Percentiles rank a stretch among this genome's conserved stretches.
Evolutionary conservation across 2,797 vertebrate species (phyloP).

Genomic region (Jordanella pulchra): DNA sequence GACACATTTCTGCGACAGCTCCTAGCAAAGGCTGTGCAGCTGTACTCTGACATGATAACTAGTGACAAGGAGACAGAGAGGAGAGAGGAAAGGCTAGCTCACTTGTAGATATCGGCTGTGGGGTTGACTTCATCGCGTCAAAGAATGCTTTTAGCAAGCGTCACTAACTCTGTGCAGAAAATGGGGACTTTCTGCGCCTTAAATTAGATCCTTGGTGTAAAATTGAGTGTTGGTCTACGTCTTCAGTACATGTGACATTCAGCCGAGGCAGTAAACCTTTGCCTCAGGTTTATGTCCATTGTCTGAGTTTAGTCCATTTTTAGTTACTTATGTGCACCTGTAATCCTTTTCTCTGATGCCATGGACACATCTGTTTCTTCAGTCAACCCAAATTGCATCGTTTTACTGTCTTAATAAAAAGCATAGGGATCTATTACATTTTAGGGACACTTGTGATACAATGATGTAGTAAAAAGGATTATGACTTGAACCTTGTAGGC

Average conservation of each 20-base stretch:
- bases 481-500: conserved; percentile 12
- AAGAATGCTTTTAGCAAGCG: conserved; percentile 44
- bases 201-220: conserved; percentile 31
- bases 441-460: conserved; percentile 49
- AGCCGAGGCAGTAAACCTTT: conserved; percentile 37
- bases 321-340: conserved; percentile 47
- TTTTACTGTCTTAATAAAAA: conserved; percentile 63
- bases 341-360: conserved; percentile 36
- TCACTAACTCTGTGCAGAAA: conserved; percentile 37
- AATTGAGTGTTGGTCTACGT: conserved; percentile 10
- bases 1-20: conserved; percentile 74
- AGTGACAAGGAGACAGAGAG: conserved; percentile 70
- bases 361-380: conserved; percentile 13
- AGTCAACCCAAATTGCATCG: conserved; percentile 40
- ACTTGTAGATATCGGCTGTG: conserved; percentile 66
- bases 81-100: conserved; percentile 65
- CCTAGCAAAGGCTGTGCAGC: conserved; percentile 58
- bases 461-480: conserved; percentile 15
- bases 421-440: conserved; percentile 36
- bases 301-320: conserved; percentile 39
- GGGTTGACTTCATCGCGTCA: conserved; percentile 61
- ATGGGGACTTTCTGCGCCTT: conserved; percentile 36
- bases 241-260: conserved; percentile 15
- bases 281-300: conserved; percentile 36
- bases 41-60: conserved; percentile 71